Evolutionary conservation across 1,140 invertebrate genomes (phyloP), one percentile per base, ranked within the genome.

Genomic region (Odontomachus brunneus): DNA sequence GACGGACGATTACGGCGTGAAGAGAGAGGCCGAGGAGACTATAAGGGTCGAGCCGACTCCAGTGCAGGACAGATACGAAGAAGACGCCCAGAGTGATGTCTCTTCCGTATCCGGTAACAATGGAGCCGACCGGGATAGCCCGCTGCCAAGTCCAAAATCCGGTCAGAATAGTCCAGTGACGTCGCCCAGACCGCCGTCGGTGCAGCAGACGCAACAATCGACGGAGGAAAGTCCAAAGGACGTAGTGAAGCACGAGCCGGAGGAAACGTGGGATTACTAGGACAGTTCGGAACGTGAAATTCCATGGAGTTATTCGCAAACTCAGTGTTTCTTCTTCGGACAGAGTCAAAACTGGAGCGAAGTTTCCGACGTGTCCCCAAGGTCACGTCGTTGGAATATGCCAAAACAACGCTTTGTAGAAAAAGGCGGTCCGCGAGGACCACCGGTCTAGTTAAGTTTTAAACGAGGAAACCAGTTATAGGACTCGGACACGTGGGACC

Each of bases 31-130:
- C 11, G 96, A 96, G 90, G 96, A 97, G 90, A 97, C 96, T 0
- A 95, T 97, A 57, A 94, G 96, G 26, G 95, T 97, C 51, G 97
- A 97, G 92, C 96, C 96, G 0, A 96, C 96, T 2, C 95, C 96
- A 0, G 96, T 96, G 1, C 92, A 95, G 67, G 95, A 96, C 78
- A 90, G 95, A 85, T 95, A 94, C 84, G 95, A 95, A 59, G 95
- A 95, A n/a, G 95, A 96, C 78, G 94, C 94, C 4, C 93, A 94
- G 63, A 95, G 95, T 38, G 95, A 96, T 75, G 90, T 91, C 0
- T 94, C 95, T 0, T 95, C 95, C 15, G 93, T 93, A 3, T 94
- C 95, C 4, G 94, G 91, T 17, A 92, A 94, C 86, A 94, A 94
- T 55, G 92, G 90, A 0, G 91, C 91, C 4, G 94, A 93, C 14